Evolutionary conservation across 2,797 vertebrate species (phyloP), one percentile per base, ranked within the genome.

Genomic region (Percopsis omiscomaycus): DNA sequence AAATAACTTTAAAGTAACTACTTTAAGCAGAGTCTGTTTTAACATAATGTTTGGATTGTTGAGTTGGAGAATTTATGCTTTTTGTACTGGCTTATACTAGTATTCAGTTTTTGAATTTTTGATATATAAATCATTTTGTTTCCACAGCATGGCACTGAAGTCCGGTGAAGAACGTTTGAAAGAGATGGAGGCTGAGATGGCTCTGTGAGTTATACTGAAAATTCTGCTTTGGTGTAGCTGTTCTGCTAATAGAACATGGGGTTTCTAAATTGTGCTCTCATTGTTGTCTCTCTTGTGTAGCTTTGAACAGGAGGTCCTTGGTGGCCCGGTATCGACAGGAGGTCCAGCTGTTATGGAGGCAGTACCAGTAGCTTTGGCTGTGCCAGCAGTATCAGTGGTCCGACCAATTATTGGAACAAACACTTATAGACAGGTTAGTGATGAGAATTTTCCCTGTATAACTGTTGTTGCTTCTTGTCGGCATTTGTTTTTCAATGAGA

Each of bases 141-240:
- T 49, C 5, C 0, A 30, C 87, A 64, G 79, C 58, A 93, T 93
- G 92, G 89, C 93, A 60, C 85, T 93, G 29, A 96, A 95, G 59
- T 94, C 93, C 8, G 95, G 95, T 61, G 94, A 96, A 77, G 94
- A 96, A 59, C 94, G 94, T 50, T 74, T 97, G 78, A 96, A 96
- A 64, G 95, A 95, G 89, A 97, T 96, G 95, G 95, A 97, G 90
- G 95, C 95, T 2, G 95, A 97, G 86, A 96, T 96, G 95, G 95
- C 95, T 46, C 91, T 97, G 95, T 97, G 82, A 95, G 95, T 93
- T 45, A 14, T 12, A 22, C 27, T 10, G n/a, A 55, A 12, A 37
- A 37, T n/a, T 32, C 42, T 29, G 42, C 8, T 46, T 22, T 22
- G 22, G 22, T 22, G 22, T 22, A 22, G 22, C 42, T 45, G 15